phyloP scores from a whole-genome alignment of 2,113 vertebrate genomes.

The Gobiocypris rarus region DNA sequence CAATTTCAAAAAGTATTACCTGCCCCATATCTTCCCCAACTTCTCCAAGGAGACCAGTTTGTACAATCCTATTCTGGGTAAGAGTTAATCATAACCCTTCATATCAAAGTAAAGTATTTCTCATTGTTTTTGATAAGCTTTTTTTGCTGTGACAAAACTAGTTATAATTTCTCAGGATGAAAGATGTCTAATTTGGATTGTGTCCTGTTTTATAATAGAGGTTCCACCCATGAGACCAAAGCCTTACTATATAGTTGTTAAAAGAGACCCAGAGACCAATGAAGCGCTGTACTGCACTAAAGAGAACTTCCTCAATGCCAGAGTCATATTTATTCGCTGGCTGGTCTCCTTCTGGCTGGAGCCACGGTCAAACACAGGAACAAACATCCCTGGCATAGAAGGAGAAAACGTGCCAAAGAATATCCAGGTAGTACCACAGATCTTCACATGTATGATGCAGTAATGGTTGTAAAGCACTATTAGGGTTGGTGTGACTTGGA shows the following conservation, averaged over 20 bases:
- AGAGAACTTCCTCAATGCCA: slow-evolving; percentile 95
- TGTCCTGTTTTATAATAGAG: slow-evolving; percentile 73
- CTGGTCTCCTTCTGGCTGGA: slow-evolving; percentile 99
- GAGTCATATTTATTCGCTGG: slow-evolving; percentile 98
- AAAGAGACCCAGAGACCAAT: slow-evolving; percentile 90
- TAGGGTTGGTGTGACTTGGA: background rate
- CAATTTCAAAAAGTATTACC: slow-evolving; percentile 98
- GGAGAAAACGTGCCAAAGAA: slow-evolving; percentile 97
- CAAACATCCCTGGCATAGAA: slow-evolving; percentile 94
- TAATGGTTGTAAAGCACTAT: background rate
- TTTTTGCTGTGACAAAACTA: background rate
- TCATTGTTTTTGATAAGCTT: background rate
- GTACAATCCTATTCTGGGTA: slow-evolving; percentile 94
- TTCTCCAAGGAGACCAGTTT: slow-evolving; percentile 96
- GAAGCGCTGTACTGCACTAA: slow-evolving; percentile 95
- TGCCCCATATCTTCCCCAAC: slow-evolving; percentile 98
- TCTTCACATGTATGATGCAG: background rate
- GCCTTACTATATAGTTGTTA: slow-evolving; percentile 91
- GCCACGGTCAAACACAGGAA: slow-evolving; percentile 86
- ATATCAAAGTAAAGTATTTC: background rate
- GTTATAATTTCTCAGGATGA: background rate
- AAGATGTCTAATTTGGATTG: background rate
- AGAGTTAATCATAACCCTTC: slow-evolving; percentile 49
- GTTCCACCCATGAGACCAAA: slow-evolving; percentile 94
- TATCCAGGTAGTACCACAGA: slow-evolving; percentile 86